Base-by-base conservation (phyloP, 2,797 vertebrate genomes). In the Anguilla anguilla region DNA sequence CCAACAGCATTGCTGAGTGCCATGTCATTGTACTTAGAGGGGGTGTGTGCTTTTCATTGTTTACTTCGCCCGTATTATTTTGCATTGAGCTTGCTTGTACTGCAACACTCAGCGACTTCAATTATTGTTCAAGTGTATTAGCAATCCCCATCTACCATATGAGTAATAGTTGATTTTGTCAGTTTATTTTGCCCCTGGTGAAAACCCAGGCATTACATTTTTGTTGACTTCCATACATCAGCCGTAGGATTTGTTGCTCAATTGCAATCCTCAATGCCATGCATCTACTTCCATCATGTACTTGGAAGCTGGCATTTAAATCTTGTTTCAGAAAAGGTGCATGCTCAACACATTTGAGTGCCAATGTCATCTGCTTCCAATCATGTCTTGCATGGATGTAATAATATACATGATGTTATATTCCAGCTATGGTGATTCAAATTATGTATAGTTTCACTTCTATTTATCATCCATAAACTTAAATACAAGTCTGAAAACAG, bases 51-150 rank as follows among this genome's bases (percentile, higher is more conserved):
- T 17, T 53, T 55, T 57, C 49, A 84, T 57, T 55, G 53, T 84
- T 57, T 84, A 84, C 46, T 15, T 83, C 55, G n/a, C 82, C 31
- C 51, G n/a, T 46, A 43, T 55, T 55, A 55, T 53, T 83, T 84
- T 57, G 46, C 46, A 82, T 82, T 51, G 79, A 51, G 6, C 74
- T 43, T 1, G 39, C 74, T 79, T 17, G 35, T 13, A 17, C 79
- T 10, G 6, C 25, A 82, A 51, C 43, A 49, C 46, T 35, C 79
- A 11, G 5, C 25, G 25, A 22, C 51, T 53, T 9, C 51, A 49
- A 22, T 46, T 51, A 13, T 82, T 82, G 19, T 51, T 51, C 43
- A 82, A 82, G 7, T 9, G 9, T 10, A 82, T 51, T 11, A 49
- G 9, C 6, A 51, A 25, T 82, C 79, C 6, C 9, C 22, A n/a